Evolutionary conservation across 2,113 vertebrate species (phyloP).

Genomic region (Lanius collurio): DNA sequence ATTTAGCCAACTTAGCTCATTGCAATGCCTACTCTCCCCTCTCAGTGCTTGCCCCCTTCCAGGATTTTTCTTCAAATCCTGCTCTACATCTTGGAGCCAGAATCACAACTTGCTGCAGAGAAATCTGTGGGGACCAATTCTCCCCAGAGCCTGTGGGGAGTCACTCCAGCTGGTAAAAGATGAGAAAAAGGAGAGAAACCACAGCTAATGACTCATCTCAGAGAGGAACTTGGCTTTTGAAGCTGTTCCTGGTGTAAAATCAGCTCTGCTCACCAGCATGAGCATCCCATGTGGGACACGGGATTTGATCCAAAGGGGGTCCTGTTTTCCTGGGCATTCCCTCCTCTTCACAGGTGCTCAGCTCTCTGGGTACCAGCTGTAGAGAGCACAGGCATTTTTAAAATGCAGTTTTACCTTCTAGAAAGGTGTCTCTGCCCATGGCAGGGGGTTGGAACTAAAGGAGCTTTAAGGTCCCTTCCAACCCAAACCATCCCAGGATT

Average conservation of each 20-base stretch:
- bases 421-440: not conserved
- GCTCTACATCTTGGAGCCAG: accelerated
- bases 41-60: not conserved
- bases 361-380: not conserved
- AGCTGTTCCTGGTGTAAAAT: not conserved
- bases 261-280: not conserved
- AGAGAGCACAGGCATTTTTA: not conserved
- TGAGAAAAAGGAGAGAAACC: not conserved
- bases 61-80: not conserved
- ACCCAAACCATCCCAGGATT: not conserved
- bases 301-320: not conserved
- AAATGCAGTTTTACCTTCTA: not conserved
- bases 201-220: not conserved
- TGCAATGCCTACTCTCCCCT: accelerated
- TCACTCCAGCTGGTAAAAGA: not conserved
- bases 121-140: not conserved
- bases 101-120: not conserved
- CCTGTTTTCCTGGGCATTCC: not conserved
- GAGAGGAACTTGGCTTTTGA: not conserved
- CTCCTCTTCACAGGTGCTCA: not conserved
- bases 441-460: not conserved
- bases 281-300: not conserved
- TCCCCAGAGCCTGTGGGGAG: not conserved
- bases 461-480: not conserved
- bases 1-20: not conserved